Conservation (phyloP, 2,113 vertebrate species). For the Bostrychus sinensis region DNA sequence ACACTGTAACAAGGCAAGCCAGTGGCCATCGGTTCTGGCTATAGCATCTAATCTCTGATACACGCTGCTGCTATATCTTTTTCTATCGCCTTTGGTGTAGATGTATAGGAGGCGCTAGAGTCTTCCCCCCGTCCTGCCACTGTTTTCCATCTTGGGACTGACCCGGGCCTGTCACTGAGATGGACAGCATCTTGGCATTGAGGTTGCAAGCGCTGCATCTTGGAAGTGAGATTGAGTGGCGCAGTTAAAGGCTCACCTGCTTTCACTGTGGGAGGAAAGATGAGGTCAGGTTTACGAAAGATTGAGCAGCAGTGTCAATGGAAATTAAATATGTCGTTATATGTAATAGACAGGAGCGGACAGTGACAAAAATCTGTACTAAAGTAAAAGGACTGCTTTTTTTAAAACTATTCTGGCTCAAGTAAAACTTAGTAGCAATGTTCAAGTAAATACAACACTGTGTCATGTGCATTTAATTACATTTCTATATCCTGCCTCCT, state of each 20-base stretch:
- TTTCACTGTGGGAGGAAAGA: conserved; percentile 22
- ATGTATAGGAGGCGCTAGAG: conserved; percentile 25
- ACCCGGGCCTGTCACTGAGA: conserved; percentile 60
- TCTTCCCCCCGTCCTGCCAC: conserved; percentile 31
- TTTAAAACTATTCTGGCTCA: no score
- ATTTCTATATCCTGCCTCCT: no score
- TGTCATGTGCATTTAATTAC: no score
- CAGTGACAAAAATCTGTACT: not conserved
- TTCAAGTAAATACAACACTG: no score
- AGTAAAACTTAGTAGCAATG: no score
- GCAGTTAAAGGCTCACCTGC: conserved; percentile 42
- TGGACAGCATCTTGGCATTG: conserved; percentile 35
- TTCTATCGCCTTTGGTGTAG: conserved; percentile 42
- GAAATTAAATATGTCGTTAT: conserved; percentile 10
- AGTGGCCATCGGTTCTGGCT: conserved; percentile 46
- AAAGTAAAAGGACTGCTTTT: not conserved
- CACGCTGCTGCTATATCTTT: conserved; percentile 49
- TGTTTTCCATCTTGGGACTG: conserved; percentile 47
- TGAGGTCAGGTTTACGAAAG: conserved; percentile 26
- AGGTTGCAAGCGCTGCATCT: conserved; percentile 18
- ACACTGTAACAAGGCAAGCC: conserved; percentile 52
- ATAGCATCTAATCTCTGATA: conserved; percentile 49
- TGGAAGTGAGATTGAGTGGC: conserved; percentile 55
- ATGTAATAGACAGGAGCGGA: not conserved
- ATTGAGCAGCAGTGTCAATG: conserved; percentile 15